Conservation (phyloP, 2,888 invertebrate genomes). For the Ectropis crepuscularia region DNA sequence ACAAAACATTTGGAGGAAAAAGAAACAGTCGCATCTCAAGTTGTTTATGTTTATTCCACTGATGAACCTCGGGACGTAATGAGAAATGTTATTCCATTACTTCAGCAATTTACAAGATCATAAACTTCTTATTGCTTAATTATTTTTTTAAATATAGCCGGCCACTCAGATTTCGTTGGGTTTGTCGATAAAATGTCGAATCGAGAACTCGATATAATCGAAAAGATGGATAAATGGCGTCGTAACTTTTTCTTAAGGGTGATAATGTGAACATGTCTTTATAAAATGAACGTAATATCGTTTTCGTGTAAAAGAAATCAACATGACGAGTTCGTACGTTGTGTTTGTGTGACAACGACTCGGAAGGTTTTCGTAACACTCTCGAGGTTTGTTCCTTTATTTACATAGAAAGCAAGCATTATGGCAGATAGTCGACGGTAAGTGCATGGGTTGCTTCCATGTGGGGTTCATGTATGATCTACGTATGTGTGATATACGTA, state of each 20-base stretch:
- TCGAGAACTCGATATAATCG: constrained; percentile 33
- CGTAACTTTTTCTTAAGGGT: constrained; percentile 21
- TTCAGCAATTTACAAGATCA: constrained; percentile 19
- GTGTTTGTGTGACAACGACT: background rate
- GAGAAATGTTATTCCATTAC: constrained; percentile 10
- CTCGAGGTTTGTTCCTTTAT: no score
- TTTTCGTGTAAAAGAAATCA: constrained; percentile 12
- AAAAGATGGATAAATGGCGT: constrained; percentile 20
- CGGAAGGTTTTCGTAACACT: background rate
- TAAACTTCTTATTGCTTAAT: constrained; percentile 31
- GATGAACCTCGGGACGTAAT: constrained; percentile 4
- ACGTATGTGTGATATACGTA: no score
- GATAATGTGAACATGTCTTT: constrained; percentile 23
- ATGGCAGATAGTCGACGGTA: no score
- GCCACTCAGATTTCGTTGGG: constrained; percentile 23
- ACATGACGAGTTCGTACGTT: constrained; percentile 1
- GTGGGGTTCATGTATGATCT: no score
- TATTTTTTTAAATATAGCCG: constrained; percentile 21
- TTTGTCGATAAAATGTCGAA: constrained; percentile 28
- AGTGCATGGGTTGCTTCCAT: no score
- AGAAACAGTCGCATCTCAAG: constrained; percentile 10
- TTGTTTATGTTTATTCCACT: constrained; percentile 18
- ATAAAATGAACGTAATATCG: constrained; percentile 11
- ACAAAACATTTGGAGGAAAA: constrained; percentile 8
- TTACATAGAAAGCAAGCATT: no score